Conservation (phyloP, 2,113 vertebrate genomes). For the Mormyrus lacerda region DNA sequence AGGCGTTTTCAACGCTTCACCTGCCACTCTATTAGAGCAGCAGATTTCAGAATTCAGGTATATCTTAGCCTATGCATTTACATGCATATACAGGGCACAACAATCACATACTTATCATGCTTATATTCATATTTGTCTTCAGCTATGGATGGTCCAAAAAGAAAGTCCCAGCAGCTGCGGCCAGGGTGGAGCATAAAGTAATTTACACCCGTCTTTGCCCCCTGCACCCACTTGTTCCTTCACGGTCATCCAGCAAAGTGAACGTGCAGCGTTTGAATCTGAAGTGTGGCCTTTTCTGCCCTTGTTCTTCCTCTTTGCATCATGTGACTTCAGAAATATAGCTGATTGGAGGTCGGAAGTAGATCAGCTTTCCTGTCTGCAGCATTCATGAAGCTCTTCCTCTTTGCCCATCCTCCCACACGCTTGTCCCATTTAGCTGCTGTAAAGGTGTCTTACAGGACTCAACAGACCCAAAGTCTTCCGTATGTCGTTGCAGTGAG, state of each 20-base stretch:
- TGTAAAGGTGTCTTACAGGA: neutral
- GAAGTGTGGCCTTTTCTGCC: constrained; percentile 5
- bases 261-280: neutral
- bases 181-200: neutral
- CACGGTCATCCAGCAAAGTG: neutral
- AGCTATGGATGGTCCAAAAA: neutral
- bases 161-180: neutral
- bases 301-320: neutral
- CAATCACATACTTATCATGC: neutral
- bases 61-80: neutral
- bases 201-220: neutral
- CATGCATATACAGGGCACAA: neutral
- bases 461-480: neutral
- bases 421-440: neutral
- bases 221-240: neutral
- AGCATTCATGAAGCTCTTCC: neutral
- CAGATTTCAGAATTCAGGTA: neutral
- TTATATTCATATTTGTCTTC: neutral
- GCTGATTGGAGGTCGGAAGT: neutral
- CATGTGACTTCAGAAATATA: neutral
- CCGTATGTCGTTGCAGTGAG: neutral
- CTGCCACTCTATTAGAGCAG: neutral
- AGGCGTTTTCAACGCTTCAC: neutral
- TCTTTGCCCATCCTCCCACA: neutral
- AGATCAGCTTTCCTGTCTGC: neutral